Conservation (phyloP, 2,113 vertebrate genomes). For the Odontophorus gujanensis region DNA sequence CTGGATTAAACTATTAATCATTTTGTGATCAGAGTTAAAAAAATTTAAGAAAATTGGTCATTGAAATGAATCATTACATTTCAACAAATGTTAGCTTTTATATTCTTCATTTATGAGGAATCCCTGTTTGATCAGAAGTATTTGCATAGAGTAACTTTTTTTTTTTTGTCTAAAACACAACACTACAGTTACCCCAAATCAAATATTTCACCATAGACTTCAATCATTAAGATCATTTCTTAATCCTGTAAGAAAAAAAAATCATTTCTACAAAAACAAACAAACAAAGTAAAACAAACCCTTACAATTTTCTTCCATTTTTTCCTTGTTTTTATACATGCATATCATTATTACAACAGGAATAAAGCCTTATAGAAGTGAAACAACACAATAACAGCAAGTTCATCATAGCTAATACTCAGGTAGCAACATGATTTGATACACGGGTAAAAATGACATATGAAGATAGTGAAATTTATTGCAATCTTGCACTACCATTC, state of each 20-base stretch:
- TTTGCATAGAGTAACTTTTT: not conserved
- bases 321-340: not conserved
- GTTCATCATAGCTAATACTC: not conserved
- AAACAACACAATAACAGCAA: not conserved
- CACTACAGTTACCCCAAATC: not conserved
- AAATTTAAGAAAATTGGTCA: constrained; percentile 60
- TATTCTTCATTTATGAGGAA: constrained; percentile 4
- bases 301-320: not conserved
- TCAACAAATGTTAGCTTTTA: constrained; percentile 58
- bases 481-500: not conserved
- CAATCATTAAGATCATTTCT: not conserved
- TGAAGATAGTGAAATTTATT: not conserved
- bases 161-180: not conserved
- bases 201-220: not conserved
- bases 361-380: not conserved
- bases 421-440: not conserved
- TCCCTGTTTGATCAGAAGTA: not conserved
- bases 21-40: constrained; percentile 7
- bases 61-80: constrained; percentile 64
- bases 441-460: not conserved
- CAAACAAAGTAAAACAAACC: not conserved
- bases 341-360: not conserved
- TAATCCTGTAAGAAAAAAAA: not conserved
- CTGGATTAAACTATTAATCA: constrained; percentile 60
- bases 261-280: not conserved